phyloP scores from a whole-genome alignment of 2,797 vertebrate species.

The Dicrostonyx torquatus region DNA sequence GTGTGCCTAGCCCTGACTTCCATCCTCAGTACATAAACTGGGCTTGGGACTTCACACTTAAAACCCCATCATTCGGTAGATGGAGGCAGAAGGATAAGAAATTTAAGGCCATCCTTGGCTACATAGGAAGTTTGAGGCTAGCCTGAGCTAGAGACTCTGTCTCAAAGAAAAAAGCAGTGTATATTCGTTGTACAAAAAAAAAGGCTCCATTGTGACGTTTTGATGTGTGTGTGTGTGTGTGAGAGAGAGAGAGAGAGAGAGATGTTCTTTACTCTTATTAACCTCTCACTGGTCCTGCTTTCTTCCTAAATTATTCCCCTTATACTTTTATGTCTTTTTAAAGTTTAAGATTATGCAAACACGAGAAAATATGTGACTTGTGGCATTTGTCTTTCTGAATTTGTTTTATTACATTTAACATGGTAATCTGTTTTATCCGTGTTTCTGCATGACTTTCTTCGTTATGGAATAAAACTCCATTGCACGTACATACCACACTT shows the following conservation, averaged over 20 bases:
- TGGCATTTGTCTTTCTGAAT: not conserved
- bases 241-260: no score
- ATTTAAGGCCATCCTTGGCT: not conserved
- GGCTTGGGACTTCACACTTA: not conserved
- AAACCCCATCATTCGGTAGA: not conserved
- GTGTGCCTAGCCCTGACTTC: not conserved
- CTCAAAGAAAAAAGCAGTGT: not conserved
- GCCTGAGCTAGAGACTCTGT: not conserved
- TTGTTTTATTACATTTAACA: not conserved
- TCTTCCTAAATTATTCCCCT: not conserved
- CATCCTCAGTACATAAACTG: not conserved
- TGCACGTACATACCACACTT: not conserved
- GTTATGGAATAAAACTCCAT: not conserved
- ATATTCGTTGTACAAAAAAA: not conserved
- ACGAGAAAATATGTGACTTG: not conserved
- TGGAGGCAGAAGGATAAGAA: not conserved
- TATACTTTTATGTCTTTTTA: not conserved
- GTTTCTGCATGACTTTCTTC: not conserved
- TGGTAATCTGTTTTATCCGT: not conserved
- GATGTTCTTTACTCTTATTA: no score
- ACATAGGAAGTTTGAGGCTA: not conserved
- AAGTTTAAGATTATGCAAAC: not conserved
- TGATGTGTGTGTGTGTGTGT: not conserved
- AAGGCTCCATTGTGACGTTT: not conserved
- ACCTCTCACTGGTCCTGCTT: not conserved